Base-by-base conservation (phyloP, 2,888 invertebrate species). In the Trachelus stipa region DNA sequence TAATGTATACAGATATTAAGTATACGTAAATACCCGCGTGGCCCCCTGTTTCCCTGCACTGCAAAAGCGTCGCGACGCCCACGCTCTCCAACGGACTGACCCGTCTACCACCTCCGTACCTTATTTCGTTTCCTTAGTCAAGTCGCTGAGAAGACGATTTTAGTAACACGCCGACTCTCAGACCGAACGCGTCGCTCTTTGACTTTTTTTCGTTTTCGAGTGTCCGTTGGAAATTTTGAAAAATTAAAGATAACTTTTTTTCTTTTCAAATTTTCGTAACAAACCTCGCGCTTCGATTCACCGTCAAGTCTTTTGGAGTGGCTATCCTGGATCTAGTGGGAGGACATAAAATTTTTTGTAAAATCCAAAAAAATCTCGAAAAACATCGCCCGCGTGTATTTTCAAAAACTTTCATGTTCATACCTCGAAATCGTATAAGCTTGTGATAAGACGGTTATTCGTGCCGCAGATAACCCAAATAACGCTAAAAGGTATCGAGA, bases 111-210 rank as follows among this genome's bases (percentile, higher is more conserved):
- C 9, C 40, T 56, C 33, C 71, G 30, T 71, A 12, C 81, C 81
- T 81, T 73, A 76, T 82, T 83, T 77, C 78, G 81, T 80, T 82
- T 56, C 40, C 80, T 81, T 82, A 81, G 82, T 80, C 79, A 83
- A 86, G 84, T 80, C 81, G 73, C 81, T 78, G 83, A 84, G 80
- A 81, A 9, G 40, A 56, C 15, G 79, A 85, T 85, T 87, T 87
- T 85, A 89, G 89, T 89, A 83, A 85, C 80, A 79, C 82, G 82
- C 80, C 85, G 86, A 82, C 82, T 82, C 82, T 84, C 85, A 81
- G 78, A 78, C 35, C 12, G n/a, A 73, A 23, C 34, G 74, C 33
- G 23, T 73, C 74, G 74, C 74, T 34, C n/a, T 56, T 56, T 0
- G 23, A 2, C 4, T 69, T 11, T 69, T 69, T 15, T 30, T 69